A percentile compares a stretch with the other conserved stretches of the same genome.
Evolutionary conservation across 2,888 invertebrate species (phyloP).

Genomic region (Scaeva pyrastri): DNA sequence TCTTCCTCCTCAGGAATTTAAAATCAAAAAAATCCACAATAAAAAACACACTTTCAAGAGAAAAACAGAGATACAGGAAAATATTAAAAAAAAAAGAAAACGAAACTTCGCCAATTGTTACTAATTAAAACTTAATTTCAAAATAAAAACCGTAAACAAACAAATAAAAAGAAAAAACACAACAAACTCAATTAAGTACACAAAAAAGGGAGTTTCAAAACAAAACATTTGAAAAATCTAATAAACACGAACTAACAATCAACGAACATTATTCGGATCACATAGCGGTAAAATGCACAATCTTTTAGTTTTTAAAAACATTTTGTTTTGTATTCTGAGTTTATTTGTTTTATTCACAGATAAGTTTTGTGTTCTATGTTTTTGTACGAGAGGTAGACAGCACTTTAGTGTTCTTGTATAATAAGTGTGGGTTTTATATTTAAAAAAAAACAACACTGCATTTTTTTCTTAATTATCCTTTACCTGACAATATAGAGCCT

Average conservation of each 20-base stretch:
- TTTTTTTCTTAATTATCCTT: slow-evolving; percentile 77
- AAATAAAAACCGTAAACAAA: slow-evolving; percentile 3
- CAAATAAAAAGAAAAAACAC: slow-evolving; percentile 1
- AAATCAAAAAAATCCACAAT: slow-evolving; percentile 77
- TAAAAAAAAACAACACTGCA: slow-evolving; percentile 71
- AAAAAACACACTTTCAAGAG: slow-evolving; percentile 67
- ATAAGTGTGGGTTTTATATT: slow-evolving; percentile 47
- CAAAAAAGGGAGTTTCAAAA: slow-evolving; percentile 17
- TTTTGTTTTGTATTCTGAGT: slow-evolving; percentile 41
- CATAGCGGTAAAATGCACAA: slow-evolving; percentile 74
- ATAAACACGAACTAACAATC: slow-evolving; percentile 74
- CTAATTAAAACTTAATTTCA: slow-evolving; percentile 25
- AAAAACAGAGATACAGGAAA: slow-evolving; percentile 47
- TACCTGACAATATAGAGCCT: slow-evolving; percentile 85
- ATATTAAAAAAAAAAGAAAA: slow-evolving; percentile 15
- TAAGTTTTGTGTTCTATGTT: slow-evolving; percentile 19
- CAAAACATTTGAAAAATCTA: slow-evolving; percentile 52
- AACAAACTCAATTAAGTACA: slow-evolving; percentile 14
- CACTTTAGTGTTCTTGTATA: slow-evolving; percentile 71
- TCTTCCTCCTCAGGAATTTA: slow-evolving; percentile 67
- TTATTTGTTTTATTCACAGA: slow-evolving; percentile 32
- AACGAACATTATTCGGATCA: slow-evolving; percentile 74
- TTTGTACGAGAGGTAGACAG: slow-evolving; percentile 37
- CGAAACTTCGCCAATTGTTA: slow-evolving; percentile 51
- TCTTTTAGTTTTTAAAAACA: slow-evolving; percentile 32